A percentile compares a stretch with the other conserved stretches of the same genome.
Conservation (phyloP, 2,797 vertebrate genomes). For the Sebastes dallii region DNA sequence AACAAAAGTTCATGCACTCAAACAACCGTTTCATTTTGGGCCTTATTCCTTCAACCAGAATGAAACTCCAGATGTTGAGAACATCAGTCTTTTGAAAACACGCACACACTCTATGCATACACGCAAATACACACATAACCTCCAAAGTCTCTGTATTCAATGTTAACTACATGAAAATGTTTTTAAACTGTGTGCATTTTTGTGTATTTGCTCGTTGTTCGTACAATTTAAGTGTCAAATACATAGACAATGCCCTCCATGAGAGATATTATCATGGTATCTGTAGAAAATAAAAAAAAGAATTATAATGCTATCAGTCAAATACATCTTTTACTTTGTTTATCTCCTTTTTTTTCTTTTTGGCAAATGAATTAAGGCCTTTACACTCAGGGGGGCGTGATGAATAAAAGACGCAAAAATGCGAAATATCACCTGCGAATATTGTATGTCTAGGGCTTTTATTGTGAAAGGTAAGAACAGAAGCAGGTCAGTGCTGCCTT, state of each 20-base stretch:
- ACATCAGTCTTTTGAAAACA: slow-evolving; percentile 20
- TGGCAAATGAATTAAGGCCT: too few relatives aligned
- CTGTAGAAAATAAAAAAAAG: too few relatives aligned
- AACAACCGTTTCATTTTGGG: slow-evolving; percentile 29
- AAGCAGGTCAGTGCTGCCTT: too few relatives aligned
- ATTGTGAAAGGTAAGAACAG: too few relatives aligned
- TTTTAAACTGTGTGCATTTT: slow-evolving; percentile 21
- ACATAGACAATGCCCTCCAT: neutral
- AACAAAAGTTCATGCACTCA: slow-evolving; percentile 15
- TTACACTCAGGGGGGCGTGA: too few relatives aligned
- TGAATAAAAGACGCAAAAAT: too few relatives aligned
- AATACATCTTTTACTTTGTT: too few relatives aligned
- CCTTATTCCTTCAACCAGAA: slow-evolving; percentile 27
- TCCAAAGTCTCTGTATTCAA: slow-evolving; percentile 27
- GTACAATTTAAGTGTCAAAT: neutral
- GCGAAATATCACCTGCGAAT: too few relatives aligned
- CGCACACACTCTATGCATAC: neutral
- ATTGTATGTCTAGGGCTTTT: too few relatives aligned
- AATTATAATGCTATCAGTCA: too few relatives aligned
- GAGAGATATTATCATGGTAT: too few relatives aligned
- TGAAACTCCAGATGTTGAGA: slow-evolving; percentile 49
- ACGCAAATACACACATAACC: neutral
- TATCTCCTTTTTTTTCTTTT: too few relatives aligned
- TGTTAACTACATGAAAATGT: slow-evolving; percentile 27
- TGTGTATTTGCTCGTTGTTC: slow-evolving; percentile 31